Base-by-base conservation (phyloP, 2,113 vertebrate genomes). In the Drymodes brunneopygia region DNA sequence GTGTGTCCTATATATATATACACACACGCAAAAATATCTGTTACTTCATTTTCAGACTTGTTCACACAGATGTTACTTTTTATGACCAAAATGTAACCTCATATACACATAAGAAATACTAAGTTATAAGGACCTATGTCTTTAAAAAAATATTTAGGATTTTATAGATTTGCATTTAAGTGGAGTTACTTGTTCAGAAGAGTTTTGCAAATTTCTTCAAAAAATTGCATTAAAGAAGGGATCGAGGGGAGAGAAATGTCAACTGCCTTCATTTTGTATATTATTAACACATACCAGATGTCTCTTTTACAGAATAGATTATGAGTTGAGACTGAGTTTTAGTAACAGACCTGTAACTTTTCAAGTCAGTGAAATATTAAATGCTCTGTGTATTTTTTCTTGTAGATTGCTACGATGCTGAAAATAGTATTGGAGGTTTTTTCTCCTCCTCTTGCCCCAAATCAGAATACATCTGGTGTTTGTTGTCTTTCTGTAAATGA, bases 381-480 rank as follows among this genome's bases (percentile, higher is more conserved):
- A 73, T 62, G 10, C 16, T 79, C 6, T 33, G 3, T 54, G 18
- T 53, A 38, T 48, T 82, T 75, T 85, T 19, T 64, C 57, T 60
- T 64, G 17, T 62, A 71, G 44, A 40, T 64, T 29, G 40, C 42
- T 58, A 16, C 1, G 0, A 38, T 83, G 18, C 12, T 92, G 51
- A 71, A 64, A 91, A 42, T 44, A 71, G 27, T n/a, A 77, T 67
- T 36, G 33, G 28, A 61, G 14, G 0, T 54, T 74, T 74, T 73
- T 79, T 27, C 27, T 60, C 7, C 23, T 64, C 17, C 33, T 57
- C 57, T 42, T 45, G 18, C 40, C 44, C 38, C 25, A 71, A 78
- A 88, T 51, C 60, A 40, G 75, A 95, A 83, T 92, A 81, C 64
- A 93, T 94, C 93, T 96, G 94, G 85, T 93, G 44, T 91, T 75